Evolutionary conservation across 2,888 invertebrate genomes (phyloP).

Genomic region (Trisateles emortualis): DNA sequence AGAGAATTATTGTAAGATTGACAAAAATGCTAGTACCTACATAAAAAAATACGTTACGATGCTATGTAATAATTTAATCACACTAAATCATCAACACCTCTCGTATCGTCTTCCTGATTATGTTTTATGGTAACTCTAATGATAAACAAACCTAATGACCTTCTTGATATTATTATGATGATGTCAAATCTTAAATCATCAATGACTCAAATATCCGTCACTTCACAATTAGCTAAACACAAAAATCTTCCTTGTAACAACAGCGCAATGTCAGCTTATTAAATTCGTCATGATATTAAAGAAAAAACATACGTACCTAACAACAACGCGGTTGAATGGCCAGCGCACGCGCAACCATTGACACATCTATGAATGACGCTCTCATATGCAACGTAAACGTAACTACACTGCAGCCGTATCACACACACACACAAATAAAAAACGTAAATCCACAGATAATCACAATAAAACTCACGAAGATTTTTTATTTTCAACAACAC

Average conservation of each 20-base stretch:
- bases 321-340: slow-evolving; percentile 71
- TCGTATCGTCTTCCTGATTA: not conserved
- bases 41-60: too few species aligned
- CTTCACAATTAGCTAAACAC: slow-evolving; percentile 11
- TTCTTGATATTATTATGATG: slow-evolving; percentile 9
- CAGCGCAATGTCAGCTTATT: slow-evolving; percentile 55
- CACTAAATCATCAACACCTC: not conserved
- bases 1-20: too few species aligned
- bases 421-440: slow-evolving; percentile 25
- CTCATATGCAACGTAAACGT: slow-evolving; percentile 48
- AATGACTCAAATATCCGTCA: slow-evolving; percentile 29
- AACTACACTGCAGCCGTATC: slow-evolving; percentile 42
- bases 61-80: not conserved
- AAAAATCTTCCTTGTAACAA: slow-evolving; percentile 35
- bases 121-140: not conserved
- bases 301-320: slow-evolving; percentile 70
- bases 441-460: slow-evolving; percentile 3
- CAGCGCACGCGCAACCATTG: slow-evolving; percentile 78
- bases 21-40: too few species aligned
- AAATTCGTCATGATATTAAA: slow-evolving; percentile 43
- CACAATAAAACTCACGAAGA: slow-evolving; percentile 5
- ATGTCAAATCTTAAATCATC: slow-evolving; percentile 25
- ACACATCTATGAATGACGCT: slow-evolving; percentile 75
- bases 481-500: not conserved
- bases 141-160: not conserved